A percentile compares a stretch with the other conserved stretches of the same genome.
These are phyloP conservation scores for Sitta europaea DNA, from an alignment of 2,113 vertebrate genomes.

Conservation along the genomic window DNA sequence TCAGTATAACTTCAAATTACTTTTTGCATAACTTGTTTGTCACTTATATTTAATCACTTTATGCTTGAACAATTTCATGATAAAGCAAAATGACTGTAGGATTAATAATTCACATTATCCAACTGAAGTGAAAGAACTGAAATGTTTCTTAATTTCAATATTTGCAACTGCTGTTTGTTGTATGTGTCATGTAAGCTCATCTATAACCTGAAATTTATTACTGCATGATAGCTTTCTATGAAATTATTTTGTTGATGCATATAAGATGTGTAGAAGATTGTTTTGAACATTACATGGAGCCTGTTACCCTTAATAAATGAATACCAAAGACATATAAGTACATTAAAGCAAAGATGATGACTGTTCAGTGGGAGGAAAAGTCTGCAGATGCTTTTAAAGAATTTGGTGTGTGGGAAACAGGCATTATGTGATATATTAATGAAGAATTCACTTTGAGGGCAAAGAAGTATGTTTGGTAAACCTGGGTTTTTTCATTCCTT, in stretches of 20 bases:
- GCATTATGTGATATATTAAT: neutral
- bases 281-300: neutral
- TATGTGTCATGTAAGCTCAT: neutral
- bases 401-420: neutral
- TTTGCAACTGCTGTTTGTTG: neutral
- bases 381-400: neutral
- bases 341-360: neutral
- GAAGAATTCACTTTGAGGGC: neutral
- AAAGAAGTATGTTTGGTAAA: neutral
- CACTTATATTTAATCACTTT: neutral
- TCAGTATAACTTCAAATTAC: neutral
- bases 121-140: neutral
- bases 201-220: neutral
- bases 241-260: neutral
- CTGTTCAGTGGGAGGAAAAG: neutral
- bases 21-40: neutral
- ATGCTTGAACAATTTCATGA: neutral
- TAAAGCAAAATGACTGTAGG: neutral
- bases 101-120: neutral
- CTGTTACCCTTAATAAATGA: neutral
- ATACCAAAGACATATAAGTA: neutral
- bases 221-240: neutral
- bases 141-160: neutral
- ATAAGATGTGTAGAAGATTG: neutral
- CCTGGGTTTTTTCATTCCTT: neutral